These are phyloP conservation scores for Nezara viridula DNA, from an alignment of 2,888 invertebrate genomes.

Conservation along the genomic window DNA sequence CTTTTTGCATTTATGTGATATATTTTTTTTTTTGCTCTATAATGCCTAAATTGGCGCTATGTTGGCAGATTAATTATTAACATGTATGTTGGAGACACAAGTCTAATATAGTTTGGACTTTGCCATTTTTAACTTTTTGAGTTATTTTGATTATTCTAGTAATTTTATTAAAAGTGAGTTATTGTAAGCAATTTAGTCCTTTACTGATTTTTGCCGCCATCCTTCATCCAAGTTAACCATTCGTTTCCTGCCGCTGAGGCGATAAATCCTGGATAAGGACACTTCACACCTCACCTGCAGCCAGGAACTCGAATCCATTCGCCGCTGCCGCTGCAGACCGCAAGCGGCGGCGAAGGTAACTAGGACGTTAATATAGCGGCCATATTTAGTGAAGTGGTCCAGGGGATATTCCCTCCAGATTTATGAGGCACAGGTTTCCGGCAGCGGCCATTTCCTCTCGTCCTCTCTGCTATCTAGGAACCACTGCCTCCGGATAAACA, in stretches of 20 bases:
- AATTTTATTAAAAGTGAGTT: too few species aligned
- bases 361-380: neutral
- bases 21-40: too few species aligned
- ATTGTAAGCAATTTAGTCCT: too few species aligned
- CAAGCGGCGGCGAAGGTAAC: neutral
- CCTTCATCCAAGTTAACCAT: too few species aligned
- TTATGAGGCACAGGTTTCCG: neutral
- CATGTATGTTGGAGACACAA: too few species aligned
- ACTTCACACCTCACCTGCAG: neutral
- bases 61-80: too few species aligned
- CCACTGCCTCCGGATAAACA: neutral
- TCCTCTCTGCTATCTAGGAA: slow-evolving; percentile 3
- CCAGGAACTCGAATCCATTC: neutral
- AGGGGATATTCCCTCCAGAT: neutral
- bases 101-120: too few species aligned
- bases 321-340: neutral
- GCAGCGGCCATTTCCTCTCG: neutral
- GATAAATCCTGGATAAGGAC: neutral
- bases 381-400: neutral
- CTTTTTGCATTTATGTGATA: too few species aligned
- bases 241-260: neutral
- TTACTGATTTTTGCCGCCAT: too few species aligned
- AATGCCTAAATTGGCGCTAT: too few species aligned
- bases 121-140: too few species aligned
- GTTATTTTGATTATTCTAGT: too few species aligned